Evolutionary conservation across 2,113 vertebrate genomes (phyloP).

Genomic region (Sorex araneus): DNA sequence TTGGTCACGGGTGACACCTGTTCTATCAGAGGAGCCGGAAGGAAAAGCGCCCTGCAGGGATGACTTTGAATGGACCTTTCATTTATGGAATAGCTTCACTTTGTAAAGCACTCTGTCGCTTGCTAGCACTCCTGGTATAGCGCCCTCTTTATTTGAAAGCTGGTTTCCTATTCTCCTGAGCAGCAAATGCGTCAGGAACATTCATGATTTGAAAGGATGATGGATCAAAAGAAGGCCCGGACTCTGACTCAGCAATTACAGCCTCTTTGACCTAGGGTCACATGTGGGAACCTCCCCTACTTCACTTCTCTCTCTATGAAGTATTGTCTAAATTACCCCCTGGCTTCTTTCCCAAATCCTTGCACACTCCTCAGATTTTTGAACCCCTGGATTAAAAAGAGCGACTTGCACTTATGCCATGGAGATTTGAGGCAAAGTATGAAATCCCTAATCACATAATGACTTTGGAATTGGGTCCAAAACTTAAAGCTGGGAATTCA

Average conservation of each 20-base stretch:
- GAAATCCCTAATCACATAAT: conserved; percentile 28
- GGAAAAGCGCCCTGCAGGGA: background rate
- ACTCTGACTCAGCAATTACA: background rate
- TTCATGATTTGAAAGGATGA: background rate
- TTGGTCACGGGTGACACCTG: background rate
- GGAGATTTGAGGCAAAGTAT: conserved; percentile 39
- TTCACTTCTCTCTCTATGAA: background rate
- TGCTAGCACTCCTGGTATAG: background rate
- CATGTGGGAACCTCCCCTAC: background rate
- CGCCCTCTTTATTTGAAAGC: background rate
- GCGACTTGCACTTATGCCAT: background rate
- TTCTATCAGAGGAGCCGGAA: background rate
- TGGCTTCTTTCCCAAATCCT: conserved; percentile 9
- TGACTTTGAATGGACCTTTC: conserved; percentile 26
- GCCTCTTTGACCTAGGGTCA: background rate
- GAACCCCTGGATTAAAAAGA: background rate
- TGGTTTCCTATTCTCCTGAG: background rate
- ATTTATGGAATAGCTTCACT: conserved; percentile 19
- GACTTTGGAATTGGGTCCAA: conserved; percentile 33
- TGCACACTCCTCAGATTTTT: background rate
- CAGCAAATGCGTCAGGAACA: background rate
- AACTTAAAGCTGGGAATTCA: conserved; percentile 15
- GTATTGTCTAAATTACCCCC: background rate
- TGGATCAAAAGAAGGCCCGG: background rate
- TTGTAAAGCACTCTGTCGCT: conserved; percentile 35